Evolutionary conservation across 2,797 vertebrate genomes (phyloP).

Genomic region (Sylvilagus floridanus): DNA sequence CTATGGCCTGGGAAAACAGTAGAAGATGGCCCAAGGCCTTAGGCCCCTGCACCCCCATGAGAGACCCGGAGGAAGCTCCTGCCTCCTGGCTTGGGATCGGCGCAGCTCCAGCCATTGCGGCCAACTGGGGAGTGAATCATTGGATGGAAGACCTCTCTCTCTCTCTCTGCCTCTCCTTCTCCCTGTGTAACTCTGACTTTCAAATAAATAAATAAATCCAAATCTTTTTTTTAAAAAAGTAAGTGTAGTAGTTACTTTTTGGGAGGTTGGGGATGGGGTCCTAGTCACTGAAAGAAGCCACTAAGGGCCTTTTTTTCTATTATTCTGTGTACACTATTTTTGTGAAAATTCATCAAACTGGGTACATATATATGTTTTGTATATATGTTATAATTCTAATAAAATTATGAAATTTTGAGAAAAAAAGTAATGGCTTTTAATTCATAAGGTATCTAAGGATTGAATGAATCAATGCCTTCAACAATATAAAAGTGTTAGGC

Average conservation of each 20-base stretch:
- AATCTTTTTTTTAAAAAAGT: not conserved
- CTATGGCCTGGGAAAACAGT: too few species aligned
- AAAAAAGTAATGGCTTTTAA: not conserved
- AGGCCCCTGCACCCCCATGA: too few species aligned
- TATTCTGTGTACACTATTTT: not conserved
- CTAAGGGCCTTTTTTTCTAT: not conserved
- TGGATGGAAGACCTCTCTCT: too few species aligned
- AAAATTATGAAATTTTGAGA: not conserved
- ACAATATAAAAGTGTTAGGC: not conserved
- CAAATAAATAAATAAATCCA: too few species aligned
- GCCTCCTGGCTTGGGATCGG: too few species aligned
- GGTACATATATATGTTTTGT: not conserved
- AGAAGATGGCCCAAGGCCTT: too few species aligned
- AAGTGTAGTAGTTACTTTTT: not conserved
- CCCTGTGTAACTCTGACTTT: too few species aligned
- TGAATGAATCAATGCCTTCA: not conserved
- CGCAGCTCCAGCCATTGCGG: too few species aligned
- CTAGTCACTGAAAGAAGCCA: not conserved
- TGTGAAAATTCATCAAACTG: not conserved
- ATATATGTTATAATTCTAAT: not conserved
- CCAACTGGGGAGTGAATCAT: too few species aligned
- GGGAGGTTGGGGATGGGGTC: too few species aligned
- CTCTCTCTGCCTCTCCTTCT: too few species aligned
- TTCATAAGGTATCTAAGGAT: not conserved
- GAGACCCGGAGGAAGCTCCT: too few species aligned